Evolutionary conservation across 2,888 invertebrate species (phyloP), one percentile per base, ranked within the genome.

Genomic region (Antitype chi): DNA sequence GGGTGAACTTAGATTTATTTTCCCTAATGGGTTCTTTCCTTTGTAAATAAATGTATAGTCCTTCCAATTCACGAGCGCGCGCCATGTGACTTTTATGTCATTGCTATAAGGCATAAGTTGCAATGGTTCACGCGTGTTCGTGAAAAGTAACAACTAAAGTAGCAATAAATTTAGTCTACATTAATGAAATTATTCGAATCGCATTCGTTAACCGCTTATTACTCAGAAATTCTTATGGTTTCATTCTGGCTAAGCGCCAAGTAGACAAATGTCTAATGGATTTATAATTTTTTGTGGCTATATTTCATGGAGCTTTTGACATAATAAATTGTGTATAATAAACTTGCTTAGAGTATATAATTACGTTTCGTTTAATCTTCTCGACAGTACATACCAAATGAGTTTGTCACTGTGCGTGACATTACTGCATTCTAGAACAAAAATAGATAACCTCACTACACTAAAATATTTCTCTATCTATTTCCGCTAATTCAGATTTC

Each of bases 241-340:
- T 13, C 15, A 59, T 28, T 43, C 60, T 85, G 85, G 85, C 85
- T 23, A 28, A 17, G 11, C 17, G 75, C 83, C 79, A 85, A 62
- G 43, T 32, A 67, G 38, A 17, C 63, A 63, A 60, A 77, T 82
- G 73, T 73, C 62, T 86, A 70, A 70, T 75, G 72, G 67, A 66
- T 81, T 81, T 74, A 78, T 78, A 60, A 84, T 76, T 83, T 84
- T 79, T 86, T 83, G 79, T 62, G 66, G 38, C 63, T 17, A 80
- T 79, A 74, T 74, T 53, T 82, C 76, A 74, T 81, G 32, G 68
- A 69, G 43, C 28, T 67, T 59, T 84, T 84, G 81, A 72, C 73
- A 62, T 57, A 63, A 74, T 28, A 60, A 67, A 84, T 80, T 71
- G 52, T 68, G 8, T n/a, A 74, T 78, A 75, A 70, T 83, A 82